phyloP scores from a whole-genome alignment of 2,888 invertebrate genomes.

The Eremobia ochroleuca region DNA sequence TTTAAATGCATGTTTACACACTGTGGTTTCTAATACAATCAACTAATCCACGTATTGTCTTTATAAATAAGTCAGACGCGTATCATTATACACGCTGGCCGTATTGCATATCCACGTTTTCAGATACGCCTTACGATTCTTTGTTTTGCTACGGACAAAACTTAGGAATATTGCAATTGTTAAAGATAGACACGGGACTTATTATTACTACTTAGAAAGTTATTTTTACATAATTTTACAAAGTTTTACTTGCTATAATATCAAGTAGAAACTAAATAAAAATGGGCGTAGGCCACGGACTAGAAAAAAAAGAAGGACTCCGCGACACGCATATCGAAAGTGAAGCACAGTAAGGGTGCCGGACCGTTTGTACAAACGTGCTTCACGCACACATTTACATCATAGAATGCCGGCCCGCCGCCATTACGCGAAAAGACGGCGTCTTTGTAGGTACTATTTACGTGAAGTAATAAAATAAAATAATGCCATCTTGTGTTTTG shows the following conservation, averaged over 20 bases:
- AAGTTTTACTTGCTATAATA: slow-evolving; percentile 18
- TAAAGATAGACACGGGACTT: slow-evolving; percentile 6
- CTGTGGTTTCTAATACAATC: slow-evolving; percentile 36
- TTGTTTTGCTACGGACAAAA: slow-evolving; percentile 12
- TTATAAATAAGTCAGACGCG: slow-evolving; percentile 17
- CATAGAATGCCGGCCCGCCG: no score
- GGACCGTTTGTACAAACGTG: no score
- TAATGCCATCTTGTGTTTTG: no score
- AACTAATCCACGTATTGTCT: slow-evolving; percentile 38
- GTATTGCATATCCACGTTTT: not conserved
- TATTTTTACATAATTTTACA: slow-evolving; percentile 31
- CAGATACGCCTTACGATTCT: not conserved
- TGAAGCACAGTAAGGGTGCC: no score
- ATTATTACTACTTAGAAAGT: slow-evolving; percentile 29
- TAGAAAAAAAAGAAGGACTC: no score
- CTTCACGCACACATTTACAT: no score
- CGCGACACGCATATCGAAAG: no score
- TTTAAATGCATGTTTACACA: slow-evolving; percentile 62
- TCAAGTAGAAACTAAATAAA: slow-evolving; percentile 35
- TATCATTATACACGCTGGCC: not conserved
- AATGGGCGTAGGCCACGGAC: slow-evolving; percentile 13
- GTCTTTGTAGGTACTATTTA: no score
- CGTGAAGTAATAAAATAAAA: no score
- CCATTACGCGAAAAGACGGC: no score
- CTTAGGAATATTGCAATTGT: slow-evolving; percentile 20